Conservation (phyloP, 2,888 invertebrate species). For the Dicranocentrus wangi region DNA sequence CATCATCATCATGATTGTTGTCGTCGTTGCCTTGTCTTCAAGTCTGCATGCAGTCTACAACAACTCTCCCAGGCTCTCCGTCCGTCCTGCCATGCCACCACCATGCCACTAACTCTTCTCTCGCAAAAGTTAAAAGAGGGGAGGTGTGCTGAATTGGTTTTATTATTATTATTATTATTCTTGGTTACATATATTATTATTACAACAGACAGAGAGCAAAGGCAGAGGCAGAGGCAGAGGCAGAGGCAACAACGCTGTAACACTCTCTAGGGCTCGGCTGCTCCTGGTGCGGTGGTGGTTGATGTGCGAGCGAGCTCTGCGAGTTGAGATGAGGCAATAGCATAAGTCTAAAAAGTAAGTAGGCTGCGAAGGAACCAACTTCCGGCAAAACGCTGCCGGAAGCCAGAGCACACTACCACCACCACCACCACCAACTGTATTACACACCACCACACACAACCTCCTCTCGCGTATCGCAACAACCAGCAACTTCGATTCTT, state of each 20-base stretch:
- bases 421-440: no score
- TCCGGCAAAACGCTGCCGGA: conserved; percentile 73
- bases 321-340: conserved; percentile 3
- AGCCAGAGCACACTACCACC: conserved; percentile 62
- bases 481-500: conserved; percentile 16
- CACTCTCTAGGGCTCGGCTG: no score
- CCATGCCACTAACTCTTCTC: no score
- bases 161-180: conserved; percentile 7
- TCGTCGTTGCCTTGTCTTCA: conserved; percentile 4
- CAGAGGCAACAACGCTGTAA: no score
- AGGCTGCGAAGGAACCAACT: conserved; percentile 70
- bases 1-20: conserved; percentile 18
- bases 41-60: conserved; percentile 25
- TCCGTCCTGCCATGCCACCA: no score
- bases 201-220: not conserved
- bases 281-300: not conserved
- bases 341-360: conserved; percentile 42
- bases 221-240: no score
- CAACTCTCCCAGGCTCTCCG: no score
- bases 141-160: conserved; percentile 39
- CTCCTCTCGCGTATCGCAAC: no score
- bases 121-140: conserved; percentile 9
- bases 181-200: conserved; percentile 15
- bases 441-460: conserved; percentile 6
- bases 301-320: no score